These are phyloP conservation scores for Diprion similis DNA, from an alignment of 1,140 invertebrate species.

Conservation along the genomic window DNA sequence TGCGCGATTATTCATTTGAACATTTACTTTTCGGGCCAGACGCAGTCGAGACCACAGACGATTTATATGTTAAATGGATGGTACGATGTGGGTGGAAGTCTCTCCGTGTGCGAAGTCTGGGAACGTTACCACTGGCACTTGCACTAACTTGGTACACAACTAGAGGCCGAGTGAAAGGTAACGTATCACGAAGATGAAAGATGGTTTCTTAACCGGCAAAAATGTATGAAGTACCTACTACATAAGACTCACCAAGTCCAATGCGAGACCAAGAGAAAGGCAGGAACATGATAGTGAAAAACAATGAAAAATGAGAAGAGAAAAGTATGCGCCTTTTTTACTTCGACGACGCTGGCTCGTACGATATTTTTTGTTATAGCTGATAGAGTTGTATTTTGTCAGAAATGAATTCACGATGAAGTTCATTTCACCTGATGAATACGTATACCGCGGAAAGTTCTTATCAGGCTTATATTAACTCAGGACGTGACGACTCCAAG, in stretches of 20 bases:
- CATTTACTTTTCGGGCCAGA: too few relatives aligned
- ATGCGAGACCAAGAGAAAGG: not conserved
- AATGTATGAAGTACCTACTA: not conserved
- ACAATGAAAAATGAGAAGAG: not conserved
- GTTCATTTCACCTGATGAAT: too few relatives aligned
- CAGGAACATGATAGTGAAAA: not conserved
- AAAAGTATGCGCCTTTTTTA: not conserved
- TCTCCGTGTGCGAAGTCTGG: not conserved
- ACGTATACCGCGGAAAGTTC: too few relatives aligned
- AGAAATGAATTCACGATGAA: too few relatives aligned
- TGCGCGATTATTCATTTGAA: too few relatives aligned
- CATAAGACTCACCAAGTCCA: not conserved
- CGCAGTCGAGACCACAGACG: not conserved
- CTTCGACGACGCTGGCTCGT: too few relatives aligned
- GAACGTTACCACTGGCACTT: not conserved
- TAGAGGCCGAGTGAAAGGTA: not conserved
- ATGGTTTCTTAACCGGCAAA: not conserved
- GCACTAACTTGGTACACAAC: not conserved
- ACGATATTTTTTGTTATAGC: too few relatives aligned
- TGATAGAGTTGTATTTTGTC: too few relatives aligned
- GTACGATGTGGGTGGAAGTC: not conserved
- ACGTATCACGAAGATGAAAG: not conserved
- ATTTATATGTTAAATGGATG: conserved; percentile 3
- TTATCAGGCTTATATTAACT: too few relatives aligned
- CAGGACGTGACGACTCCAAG: too few relatives aligned